Conservation (phyloP, 2,888 invertebrate genomes). For the Vesta saturnalis region DNA sequence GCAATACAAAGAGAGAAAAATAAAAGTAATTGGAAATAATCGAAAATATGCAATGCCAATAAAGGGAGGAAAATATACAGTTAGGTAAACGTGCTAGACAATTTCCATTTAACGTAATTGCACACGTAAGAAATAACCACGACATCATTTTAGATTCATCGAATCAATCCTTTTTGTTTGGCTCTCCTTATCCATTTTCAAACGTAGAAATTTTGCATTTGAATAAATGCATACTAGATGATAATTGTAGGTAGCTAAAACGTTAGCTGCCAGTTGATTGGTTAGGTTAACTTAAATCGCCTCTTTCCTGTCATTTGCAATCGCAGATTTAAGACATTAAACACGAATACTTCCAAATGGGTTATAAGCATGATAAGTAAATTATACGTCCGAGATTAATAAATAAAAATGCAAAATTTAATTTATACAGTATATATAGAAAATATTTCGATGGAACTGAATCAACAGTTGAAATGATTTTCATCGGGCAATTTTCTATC, state of each 20-base stretch:
- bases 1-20: no score
- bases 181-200: background rate
- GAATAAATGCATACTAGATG: slow-evolving; percentile 16
- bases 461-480: slow-evolving; percentile 16
- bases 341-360: slow-evolving; percentile 40
- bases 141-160: no score
- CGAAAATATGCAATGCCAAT: no score
- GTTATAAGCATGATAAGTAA: slow-evolving; percentile 44
- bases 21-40: no score
- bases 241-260: slow-evolving; percentile 28
- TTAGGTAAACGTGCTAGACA: no score
- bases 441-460: slow-evolving; percentile 12
- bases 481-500: slow-evolving; percentile 42
- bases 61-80: no score
- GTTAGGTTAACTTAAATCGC: slow-evolving; percentile 30
- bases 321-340: slow-evolving; percentile 35
- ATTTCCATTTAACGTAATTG: no score
- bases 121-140: background rate
- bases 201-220: background rate
- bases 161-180: background rate
- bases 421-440: background rate
- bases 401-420: slow-evolving; percentile 12
- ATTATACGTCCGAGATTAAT: slow-evolving; percentile 39
- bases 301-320: slow-evolving; percentile 43
- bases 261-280: slow-evolving; percentile 33